Base-by-base conservation (phyloP, 1,140 invertebrate genomes). In the Calephelis nemesis region DNA sequence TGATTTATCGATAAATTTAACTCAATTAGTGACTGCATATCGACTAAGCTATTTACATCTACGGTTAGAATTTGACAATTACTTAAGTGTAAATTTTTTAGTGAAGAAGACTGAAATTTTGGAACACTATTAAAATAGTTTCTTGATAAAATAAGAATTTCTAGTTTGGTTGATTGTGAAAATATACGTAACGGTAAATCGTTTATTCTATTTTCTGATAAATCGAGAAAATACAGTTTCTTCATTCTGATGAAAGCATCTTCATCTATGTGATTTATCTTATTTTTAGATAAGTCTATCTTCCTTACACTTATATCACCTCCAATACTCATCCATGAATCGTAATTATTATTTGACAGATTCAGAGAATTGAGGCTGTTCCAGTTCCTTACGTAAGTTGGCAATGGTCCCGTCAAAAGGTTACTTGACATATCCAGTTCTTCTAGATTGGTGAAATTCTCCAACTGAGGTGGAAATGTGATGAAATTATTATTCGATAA, bases 131-230 rank as follows among this genome's bases (percentile, higher is more conserved):
- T 93, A 30, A 96, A 87, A 65, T 94, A 93, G 79, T 96, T 96
- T 74, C 94, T 93, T 74, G 92, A 94, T 63, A 96, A 82, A 75
- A 94, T 92, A 2, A 96, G 79, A 52, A 81, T 92, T 19, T 88
- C 92, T 30, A 96, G 77, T 48, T 88, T 92, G 8, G 92, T 88
- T 69, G 93, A 92, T 49, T 88, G 83, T 0, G 77, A 72, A 47
- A 95, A 92, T 19, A 92, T 81, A 40, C 92, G 90, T 10, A 81
- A 72, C 45, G 92, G 87, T 42, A 96, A 72, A 11, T 87, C 76
- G 11, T 87, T 82, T 65, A 96, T 93, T 73, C 93, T 91, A 74
- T 96, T 96, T 75, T 93, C 93, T 0, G 95, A 95, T 71, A 95
- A 79, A 79, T 95, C 88, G 7, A 91, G 75, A 65, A 76, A 82